phyloP scores from a whole-genome alignment of 2,113 vertebrate genomes.

The Anhinga anhinga region DNA sequence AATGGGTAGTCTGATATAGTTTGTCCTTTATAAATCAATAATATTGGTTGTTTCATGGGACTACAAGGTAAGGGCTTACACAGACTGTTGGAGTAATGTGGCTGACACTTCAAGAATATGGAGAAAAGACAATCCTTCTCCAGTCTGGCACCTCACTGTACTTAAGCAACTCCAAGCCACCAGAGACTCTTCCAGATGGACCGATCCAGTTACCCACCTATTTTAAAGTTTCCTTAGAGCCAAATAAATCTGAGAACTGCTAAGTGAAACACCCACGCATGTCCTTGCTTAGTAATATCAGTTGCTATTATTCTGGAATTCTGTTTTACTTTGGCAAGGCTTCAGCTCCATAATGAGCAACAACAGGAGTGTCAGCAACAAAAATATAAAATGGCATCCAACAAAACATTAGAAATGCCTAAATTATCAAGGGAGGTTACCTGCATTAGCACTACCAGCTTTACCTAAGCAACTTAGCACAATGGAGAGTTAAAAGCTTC shows the following conservation, averaged over 20 bases:
- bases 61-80: not conserved
- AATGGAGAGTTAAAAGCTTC: not conserved
- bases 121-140: not conserved
- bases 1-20: accelerated
- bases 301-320: not conserved
- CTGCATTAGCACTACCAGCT: not conserved
- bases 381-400: not conserved
- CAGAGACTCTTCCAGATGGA: not conserved
- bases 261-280: not conserved
- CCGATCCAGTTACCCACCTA: not conserved
- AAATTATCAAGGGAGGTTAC: not conserved
- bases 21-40: not conserved
- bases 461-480: not conserved
- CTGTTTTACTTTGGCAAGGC: not conserved
- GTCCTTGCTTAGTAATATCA: not conserved
- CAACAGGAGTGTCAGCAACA: not conserved
- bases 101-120: not conserved
- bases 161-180: not conserved
- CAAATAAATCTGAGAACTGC: not conserved
- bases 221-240: not conserved
- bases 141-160: not conserved
- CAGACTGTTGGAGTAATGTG: not conserved
- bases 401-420: not conserved
- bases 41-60: not conserved
- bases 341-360: not conserved